These are phyloP conservation scores for Urocitellus parryii DNA, from an alignment of 2,113 vertebrate genomes.

Conservation along the genomic window DNA sequence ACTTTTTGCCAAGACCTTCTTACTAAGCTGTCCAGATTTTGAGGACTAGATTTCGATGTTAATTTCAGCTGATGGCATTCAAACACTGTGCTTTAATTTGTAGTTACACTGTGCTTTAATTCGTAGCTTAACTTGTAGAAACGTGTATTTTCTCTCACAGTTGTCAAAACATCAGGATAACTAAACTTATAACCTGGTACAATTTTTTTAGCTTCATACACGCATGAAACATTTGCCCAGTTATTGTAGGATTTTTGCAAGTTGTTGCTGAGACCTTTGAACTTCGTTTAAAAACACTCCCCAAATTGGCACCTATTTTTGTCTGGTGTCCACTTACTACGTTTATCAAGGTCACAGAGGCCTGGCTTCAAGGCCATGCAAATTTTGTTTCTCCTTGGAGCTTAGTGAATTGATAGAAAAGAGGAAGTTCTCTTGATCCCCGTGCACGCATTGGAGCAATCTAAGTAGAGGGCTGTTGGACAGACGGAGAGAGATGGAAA, in stretches of 20 bases:
- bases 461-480: constrained; percentile 88
- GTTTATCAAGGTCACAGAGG: constrained; percentile 77
- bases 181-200: constrained; percentile 5
- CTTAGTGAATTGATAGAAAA: constrained; percentile 77
- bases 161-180: constrained; percentile 1
- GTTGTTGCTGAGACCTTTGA: constrained; percentile 80
- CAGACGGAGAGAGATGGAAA: constrained; percentile 90
- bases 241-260: constrained; percentile 81
- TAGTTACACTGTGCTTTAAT: background rate
- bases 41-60: constrained; percentile 11
- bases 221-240: constrained; percentile 83
- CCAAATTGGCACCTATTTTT: constrained; percentile 75
- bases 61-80: constrained; percentile 7
- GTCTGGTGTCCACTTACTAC: constrained; percentile 72
- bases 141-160: background rate
- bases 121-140: background rate
- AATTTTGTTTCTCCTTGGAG: constrained; percentile 83
- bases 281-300: constrained; percentile 79
- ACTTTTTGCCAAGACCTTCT: constrained; percentile 13
- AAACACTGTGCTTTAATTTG: background rate
- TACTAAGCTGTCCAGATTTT: background rate
- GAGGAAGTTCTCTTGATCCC: constrained; percentile 78
- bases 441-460: constrained; percentile 87
- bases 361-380: constrained; percentile 59
- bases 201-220: constrained; percentile 77